phyloP scores from a whole-genome alignment of 2,888 invertebrate species.

The Cryptophagus acutangulus region DNA sequence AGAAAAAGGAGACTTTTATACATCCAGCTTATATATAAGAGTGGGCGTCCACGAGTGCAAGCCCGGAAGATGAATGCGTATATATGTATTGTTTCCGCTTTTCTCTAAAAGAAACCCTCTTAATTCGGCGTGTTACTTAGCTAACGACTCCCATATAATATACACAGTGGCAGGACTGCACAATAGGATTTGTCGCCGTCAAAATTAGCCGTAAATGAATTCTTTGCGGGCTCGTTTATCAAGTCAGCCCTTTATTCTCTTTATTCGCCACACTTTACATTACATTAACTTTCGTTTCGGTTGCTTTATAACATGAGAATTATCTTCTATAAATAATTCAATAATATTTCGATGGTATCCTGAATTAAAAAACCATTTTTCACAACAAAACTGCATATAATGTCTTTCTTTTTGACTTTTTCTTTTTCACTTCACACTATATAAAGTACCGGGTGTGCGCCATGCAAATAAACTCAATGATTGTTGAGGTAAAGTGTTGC shows the following conservation, averaged over 20 bases:
- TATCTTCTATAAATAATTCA: too few species aligned
- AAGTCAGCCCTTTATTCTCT: constrained; percentile 38
- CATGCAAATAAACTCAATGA: constrained; percentile 23
- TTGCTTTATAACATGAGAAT: constrained; percentile 28
- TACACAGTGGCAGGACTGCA: constrained; percentile 24
- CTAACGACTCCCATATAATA: constrained; percentile 39
- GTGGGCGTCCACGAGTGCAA: constrained; percentile 3
- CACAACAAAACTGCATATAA: too few species aligned
- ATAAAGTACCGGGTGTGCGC: constrained; percentile 29
- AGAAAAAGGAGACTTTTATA: neutral
- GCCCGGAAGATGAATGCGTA: constrained; percentile 48
- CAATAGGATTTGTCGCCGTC: constrained; percentile 44
- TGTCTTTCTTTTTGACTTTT: too few species aligned
- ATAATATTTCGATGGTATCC: too few species aligned
- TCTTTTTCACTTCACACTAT: too few species aligned
- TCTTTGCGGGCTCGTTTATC: constrained; percentile 44
- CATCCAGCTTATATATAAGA: constrained; percentile 3
- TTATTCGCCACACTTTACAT: constrained; percentile 40
- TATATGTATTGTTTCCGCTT: constrained; percentile 50
- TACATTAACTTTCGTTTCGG: constrained; percentile 37
- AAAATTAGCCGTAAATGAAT: constrained; percentile 46
- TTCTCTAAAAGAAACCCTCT: constrained; percentile 47
- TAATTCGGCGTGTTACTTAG: constrained; percentile 49
- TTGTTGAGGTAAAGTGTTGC: constrained; percentile 35
- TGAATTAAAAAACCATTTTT: too few species aligned